Evolutionary conservation across 2,113 vertebrate genomes (phyloP), one percentile per base, ranked within the genome.

Genomic region (Oreotrochilus melanogaster): DNA sequence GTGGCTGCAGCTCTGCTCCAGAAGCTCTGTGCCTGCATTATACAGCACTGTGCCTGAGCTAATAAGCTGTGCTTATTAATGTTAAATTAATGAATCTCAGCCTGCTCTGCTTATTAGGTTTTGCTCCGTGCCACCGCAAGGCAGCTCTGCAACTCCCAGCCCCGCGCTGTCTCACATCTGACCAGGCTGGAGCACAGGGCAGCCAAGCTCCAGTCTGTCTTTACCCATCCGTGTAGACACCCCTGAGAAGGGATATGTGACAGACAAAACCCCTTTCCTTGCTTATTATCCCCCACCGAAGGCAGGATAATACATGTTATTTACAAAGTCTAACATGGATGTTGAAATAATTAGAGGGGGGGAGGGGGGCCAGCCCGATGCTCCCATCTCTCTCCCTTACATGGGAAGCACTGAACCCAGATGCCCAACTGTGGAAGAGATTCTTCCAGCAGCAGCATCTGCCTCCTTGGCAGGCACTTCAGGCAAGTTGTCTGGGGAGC

Each of bases 391-490:
- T 97, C 94, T 95, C 96, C 94, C 92, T 98, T 97, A 84, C 96
- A 95, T 95, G 96, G 97, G 84, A 97, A 98, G 96, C 93, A 22
- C 96, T 85, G 96, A 98, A 98, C 97, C 97, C 98, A 98, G 97
- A 98, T 98, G 98, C 97, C 98, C 97, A 97, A 96, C 95, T 97
- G 95, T 94, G 84, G 97, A 97, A 95, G 97, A 97, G 74, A 93
- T 88, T 97, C 97, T 97, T 98, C 98, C 98, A 98, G 97, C 97
- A 97, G 97, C 96, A 96, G 98, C 98, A 98, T 98, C 98, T 98
- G 98, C 98, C 97, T 98, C 96, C 95, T 98, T 98, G 98, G 98
- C 98, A 98, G 96, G 79, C 94, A 97, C 94, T 96, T 87, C 97
- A 87, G 96, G 94, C 93, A 62, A 92, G 96, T 97, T 97, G 98